Evolutionary conservation across 2,888 invertebrate species (phyloP), one percentile per base, ranked within the genome.

Genomic region (Colostygia pectinataria): DNA sequence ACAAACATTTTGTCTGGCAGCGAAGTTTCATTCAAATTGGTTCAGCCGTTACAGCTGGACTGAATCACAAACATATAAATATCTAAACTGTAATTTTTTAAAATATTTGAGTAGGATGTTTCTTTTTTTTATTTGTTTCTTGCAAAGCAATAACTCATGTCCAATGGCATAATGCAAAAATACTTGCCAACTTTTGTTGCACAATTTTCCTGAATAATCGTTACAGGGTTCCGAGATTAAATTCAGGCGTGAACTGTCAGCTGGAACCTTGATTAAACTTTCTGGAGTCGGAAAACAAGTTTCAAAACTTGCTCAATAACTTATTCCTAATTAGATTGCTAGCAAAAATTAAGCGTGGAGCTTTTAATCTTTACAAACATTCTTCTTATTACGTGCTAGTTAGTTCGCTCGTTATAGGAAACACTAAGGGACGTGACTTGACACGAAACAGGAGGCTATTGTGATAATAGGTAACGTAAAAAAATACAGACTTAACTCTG

Each of bases 201-300:
- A 45, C 44, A 38, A 24, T 37, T 48, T 53, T 33, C 43, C 39
- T 37, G 36, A 44, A 48, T 44, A 47, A 53, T 47, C 40, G 40
- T 44, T 40, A 44, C 53, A 48, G 27, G 40, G 25, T 34, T 39
- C 13, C 45, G 45, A 54, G 45, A 49, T 49, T 54, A 49, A 48
- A 46, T 46, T 49, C 42, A 20, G 36, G 49, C 53, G 49, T 46
- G 45, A 53, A 54, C 42, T 54, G 45, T 54, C 49, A 54, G 42
- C 45, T 46, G 53, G 42, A 49, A 42, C 45, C 49, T 54, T 54
- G 53, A 54, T 54, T 54, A 54, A 54, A 54, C 53, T 54, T 53
- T 54, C 42, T 41, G 20, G 42, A 53, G 45, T 49, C 20, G 42
- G 37, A 41, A 49, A 54, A 54, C 45, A 54, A 49, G 45, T 54